Conservation (phyloP, 2,888 invertebrate species). For the Eupithecia subfuscata region DNA sequence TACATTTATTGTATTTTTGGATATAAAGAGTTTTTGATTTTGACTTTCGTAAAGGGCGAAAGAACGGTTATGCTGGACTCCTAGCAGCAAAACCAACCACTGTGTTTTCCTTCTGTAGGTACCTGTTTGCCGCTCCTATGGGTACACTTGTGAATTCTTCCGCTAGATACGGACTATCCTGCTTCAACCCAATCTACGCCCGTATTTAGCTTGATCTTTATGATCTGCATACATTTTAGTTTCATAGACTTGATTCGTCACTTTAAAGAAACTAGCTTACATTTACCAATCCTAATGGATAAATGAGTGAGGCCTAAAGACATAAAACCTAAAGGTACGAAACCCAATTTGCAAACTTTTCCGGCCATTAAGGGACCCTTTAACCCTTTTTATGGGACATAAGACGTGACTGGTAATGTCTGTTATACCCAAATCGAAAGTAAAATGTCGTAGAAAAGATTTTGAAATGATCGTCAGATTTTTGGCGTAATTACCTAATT, state of each 20-base stretch:
- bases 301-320: slow-evolving; percentile 53
- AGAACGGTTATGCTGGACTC: too few species aligned
- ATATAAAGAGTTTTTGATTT: too few species aligned
- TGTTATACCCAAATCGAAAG: slow-evolving; percentile 40
- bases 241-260: background rate
- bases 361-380: slow-evolving; percentile 49
- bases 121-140: too few species aligned
- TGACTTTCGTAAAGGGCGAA: too few species aligned
- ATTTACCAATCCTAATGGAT: slow-evolving; percentile 38
- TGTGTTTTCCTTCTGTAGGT: too few species aligned
- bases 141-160: too few species aligned
- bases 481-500: slow-evolving; percentile 28
- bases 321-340: slow-evolving; percentile 51
- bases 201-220: background rate
- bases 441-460: slow-evolving; percentile 37
- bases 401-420: slow-evolving; percentile 42
- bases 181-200: background rate
- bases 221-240: background rate
- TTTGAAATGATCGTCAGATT: slow-evolving; percentile 29
- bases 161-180: background rate
- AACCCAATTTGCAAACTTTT: slow-evolving; percentile 56
- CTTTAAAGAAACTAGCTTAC: slow-evolving; percentile 11
- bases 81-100: too few species aligned
- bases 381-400: slow-evolving; percentile 50
- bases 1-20: too few species aligned